Evolutionary conservation across 2,797 vertebrate species (phyloP).

Genomic region (Iguana delicatissima): DNA sequence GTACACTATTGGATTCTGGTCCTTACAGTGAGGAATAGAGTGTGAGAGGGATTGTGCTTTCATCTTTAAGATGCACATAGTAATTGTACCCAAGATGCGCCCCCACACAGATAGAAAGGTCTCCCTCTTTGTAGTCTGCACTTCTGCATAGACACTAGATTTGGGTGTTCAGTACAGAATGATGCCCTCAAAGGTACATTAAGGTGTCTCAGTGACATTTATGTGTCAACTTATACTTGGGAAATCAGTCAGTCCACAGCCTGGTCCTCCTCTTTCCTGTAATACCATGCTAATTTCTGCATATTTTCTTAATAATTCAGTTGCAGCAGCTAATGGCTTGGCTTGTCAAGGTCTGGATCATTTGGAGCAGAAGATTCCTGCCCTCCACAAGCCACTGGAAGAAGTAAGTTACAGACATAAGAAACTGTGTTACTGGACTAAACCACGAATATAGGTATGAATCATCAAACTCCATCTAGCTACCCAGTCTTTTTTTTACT

Average conservation of each 20-base stretch:
- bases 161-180: neutral
- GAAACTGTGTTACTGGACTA: neutral
- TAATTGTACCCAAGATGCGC: neutral
- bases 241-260: neutral
- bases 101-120: neutral
- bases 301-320: slow-evolving; percentile 65
- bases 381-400: slow-evolving; percentile 81
- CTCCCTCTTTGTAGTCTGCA: neutral
- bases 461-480: neutral
- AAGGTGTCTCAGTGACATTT: neutral
- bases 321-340: slow-evolving; percentile 80
- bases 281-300: fast-evolving
- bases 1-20: neutral
- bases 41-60: neutral
- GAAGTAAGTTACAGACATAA: slow-evolving; percentile 73
- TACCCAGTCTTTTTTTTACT: neutral
- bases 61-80: neutral
- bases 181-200: neutral
- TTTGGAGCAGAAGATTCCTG: slow-evolving; percentile 85
- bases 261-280: neutral
- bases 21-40: no score
- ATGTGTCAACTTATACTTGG: neutral
- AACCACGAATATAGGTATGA: neutral
- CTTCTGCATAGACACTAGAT: neutral
- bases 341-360: slow-evolving; percentile 84